Evolutionary conservation across 2,797 vertebrate genomes (phyloP).

Genomic region (Botia kubotai): DNA sequence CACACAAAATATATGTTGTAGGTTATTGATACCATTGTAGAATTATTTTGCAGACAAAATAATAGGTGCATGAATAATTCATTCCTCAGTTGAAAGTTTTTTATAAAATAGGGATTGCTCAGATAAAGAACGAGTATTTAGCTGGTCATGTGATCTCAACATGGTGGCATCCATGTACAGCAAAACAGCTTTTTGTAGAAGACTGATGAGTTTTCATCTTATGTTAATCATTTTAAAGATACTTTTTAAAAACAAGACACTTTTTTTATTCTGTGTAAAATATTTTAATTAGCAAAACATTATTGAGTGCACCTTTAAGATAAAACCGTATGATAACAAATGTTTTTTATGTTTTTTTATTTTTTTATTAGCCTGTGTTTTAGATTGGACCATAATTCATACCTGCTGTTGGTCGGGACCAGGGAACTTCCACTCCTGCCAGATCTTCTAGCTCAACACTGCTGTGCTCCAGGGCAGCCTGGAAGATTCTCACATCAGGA

Average conservation of each 20-base stretch:
- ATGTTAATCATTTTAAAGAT: too few species aligned
- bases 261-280: too few species aligned
- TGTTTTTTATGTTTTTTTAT: background rate
- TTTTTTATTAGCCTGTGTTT: background rate
- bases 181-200: too few species aligned
- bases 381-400: conserved; percentile 3
- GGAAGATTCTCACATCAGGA: conserved; percentile 82
- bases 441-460: conserved; percentile 80
- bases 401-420: conserved; percentile 84
- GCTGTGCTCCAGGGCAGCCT: conserved; percentile 70
- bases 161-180: too few species aligned
- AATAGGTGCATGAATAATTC: too few species aligned
- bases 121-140: too few species aligned
- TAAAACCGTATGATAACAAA: background rate
- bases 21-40: background rate
- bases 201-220: too few species aligned
- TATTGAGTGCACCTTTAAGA: background rate
- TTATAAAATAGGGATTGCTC: too few species aligned
- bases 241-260: too few species aligned
- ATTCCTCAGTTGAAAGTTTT: too few species aligned
- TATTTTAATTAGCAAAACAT: background rate
- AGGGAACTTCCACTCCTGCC: conserved; percentile 72
- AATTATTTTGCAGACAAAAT: too few species aligned
- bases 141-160: too few species aligned
- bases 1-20: background rate